Conservation (phyloP, 2,797 vertebrate genomes). For the Myotis findleyi region DNA sequence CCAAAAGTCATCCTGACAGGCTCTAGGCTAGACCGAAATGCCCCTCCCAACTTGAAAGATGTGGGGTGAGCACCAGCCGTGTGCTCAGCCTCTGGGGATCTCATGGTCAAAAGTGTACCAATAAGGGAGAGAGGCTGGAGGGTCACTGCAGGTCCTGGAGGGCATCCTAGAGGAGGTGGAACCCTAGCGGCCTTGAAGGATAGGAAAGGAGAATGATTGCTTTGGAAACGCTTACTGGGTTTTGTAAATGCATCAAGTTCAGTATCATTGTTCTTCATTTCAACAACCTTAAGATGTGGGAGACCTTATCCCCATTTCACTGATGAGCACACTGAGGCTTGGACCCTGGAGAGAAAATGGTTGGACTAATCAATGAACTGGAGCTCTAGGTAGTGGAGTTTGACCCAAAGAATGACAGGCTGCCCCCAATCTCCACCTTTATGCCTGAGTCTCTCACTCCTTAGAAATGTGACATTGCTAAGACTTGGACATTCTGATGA, state of each 20-base stretch:
- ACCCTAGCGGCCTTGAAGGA: neutral
- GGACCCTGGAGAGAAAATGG: neutral
- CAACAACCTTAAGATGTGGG: neutral
- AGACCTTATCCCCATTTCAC: neutral
- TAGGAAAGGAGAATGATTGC: neutral
- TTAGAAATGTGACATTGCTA: neutral
- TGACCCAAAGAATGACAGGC: neutral
- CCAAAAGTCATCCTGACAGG: neutral
- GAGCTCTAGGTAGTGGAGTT: neutral
- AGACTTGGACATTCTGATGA: neutral
- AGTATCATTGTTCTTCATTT: neutral
- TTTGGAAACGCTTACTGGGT: neutral
- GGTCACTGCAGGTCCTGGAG: neutral
- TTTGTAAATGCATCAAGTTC: neutral
- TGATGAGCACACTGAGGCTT: neutral
- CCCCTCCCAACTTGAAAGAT: neutral
- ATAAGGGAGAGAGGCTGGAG: neutral
- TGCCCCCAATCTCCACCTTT: neutral
- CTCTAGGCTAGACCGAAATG: neutral
- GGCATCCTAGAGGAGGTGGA: neutral
- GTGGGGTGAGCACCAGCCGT: neutral
- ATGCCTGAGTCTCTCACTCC: neutral
- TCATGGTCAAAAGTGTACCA: neutral
- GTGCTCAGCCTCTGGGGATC: neutral
- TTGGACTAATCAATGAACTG: neutral